Base-by-base conservation (phyloP, 2,113 vertebrate species). In the Opisthocomus hoazin region DNA sequence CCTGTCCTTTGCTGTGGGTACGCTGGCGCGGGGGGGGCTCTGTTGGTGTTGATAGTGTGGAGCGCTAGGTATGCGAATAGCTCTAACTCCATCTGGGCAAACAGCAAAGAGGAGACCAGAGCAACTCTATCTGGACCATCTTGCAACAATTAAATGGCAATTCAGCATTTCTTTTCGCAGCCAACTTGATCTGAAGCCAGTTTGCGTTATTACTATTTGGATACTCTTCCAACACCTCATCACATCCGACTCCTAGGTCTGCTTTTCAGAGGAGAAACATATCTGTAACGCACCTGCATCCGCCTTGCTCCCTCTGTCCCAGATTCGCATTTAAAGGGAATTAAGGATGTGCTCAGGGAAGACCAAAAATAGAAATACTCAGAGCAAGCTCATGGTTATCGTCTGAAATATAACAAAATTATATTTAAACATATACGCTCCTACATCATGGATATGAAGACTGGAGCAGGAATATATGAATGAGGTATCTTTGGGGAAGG, bases 241-340 rank as follows among this genome's bases (percentile, higher is more conserved):
- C 77, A 43, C 77, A 89, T 84, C 65, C 36, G 8, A 48, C 73
- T 91, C 43, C 45, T 48, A n/a, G 68, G 76, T 65, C 86, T 32
- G 63, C 74, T 82, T 81, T 87, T 60, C 63, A 61, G 41, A 81
- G 29, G 65, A 93, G 73, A 82, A 94, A 79, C 18, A 7, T 56
- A 79, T 76, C 84, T 24, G 23, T 70, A 87, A 85, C 3, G 14
- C 69, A 95, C 87, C 84, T 61, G 78, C 81, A 87, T 58, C 65
- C 5, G 26, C 84, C 57, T 87, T 2, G 0, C 65, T 94, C 84
- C 60, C 69, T 60, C 77, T 93, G 95, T 78, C 94, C 96, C 81
- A 97, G 95, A 96, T 96, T 96, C 63, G 0, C 77, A 69, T 48
- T 93, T 91, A 81, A 96, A 92, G 57, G 69, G 91, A 97, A 96